Percentiles rank a stretch among this genome's conserved stretches.
Conservation (phyloP, 2,113 vertebrate species). For the Mungos mungo region DNA sequence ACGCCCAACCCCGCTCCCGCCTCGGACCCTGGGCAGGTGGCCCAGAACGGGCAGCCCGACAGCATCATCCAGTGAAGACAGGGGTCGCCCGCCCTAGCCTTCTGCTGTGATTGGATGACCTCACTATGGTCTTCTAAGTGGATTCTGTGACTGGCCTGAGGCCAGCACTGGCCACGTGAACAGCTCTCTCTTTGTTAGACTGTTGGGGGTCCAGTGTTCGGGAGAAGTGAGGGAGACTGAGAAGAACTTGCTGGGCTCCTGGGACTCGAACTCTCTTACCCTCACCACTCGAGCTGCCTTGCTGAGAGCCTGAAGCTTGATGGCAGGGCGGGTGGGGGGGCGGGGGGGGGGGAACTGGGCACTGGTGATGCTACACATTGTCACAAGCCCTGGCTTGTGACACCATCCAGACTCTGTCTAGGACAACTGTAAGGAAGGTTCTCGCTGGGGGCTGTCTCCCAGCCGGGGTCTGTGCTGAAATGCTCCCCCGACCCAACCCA, state of each 20-base stretch:
- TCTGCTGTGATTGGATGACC: background rate
- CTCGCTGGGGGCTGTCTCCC: background rate
- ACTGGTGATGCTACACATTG: background rate
- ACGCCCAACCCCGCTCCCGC: conserved; percentile 71
- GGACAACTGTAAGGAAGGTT: background rate
- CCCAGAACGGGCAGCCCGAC: conserved; percentile 83
- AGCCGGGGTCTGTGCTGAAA: background rate
- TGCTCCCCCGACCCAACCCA: too few relatives aligned
- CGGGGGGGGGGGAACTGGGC: background rate
- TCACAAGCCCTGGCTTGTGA: background rate
- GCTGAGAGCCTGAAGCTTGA: background rate
- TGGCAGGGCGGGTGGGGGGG: background rate
- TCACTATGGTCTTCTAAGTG: background rate
- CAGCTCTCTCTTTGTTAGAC: conserved; percentile 34
- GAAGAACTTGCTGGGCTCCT: background rate
- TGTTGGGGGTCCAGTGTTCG: background rate
- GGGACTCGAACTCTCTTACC: background rate
- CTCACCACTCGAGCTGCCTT: background rate
- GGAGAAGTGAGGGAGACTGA: conserved; percentile 7
- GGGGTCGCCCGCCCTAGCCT: background rate
- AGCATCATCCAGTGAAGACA: conserved; percentile 81
- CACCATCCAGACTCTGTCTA: background rate
- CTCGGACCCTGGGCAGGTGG: conserved; percentile 74
- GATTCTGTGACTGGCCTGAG: conserved; percentile 9
- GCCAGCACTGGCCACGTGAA: background rate